Evolutionary conservation across 2,888 invertebrate species (phyloP).

Genomic region (Thelaira solivaga): DNA sequence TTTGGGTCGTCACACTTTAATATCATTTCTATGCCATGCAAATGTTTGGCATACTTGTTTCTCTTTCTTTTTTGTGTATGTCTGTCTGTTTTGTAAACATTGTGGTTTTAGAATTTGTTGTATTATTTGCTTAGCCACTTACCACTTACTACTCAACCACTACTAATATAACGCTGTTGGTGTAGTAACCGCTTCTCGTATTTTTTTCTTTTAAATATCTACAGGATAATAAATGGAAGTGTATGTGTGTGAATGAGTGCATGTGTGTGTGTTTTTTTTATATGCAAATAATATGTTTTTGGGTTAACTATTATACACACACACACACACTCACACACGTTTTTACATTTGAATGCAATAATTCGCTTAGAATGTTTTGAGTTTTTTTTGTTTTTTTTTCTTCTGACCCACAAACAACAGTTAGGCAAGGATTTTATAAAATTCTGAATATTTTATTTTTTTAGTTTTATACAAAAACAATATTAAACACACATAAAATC

Average conservation of each 20-base stretch:
- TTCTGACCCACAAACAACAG: conserved; percentile 32
- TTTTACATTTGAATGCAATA: neutral
- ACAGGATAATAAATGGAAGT: conserved; percentile 4
- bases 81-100: neutral
- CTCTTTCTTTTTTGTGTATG: neutral
- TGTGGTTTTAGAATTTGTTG: conserved; percentile 24
- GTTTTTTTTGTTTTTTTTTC: neutral
- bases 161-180: conserved; percentile 5
- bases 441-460: conserved; percentile 6
- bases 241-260: neutral
- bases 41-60: neutral
- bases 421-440: neutral
- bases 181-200: neutral
- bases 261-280: neutral
- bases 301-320: conserved; percentile 26
- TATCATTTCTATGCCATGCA: neutral
- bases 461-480: neutral
- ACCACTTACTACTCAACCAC: no score
- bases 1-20: no score
- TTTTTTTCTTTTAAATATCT: neutral
- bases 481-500: neutral
- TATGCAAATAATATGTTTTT: conserved; percentile 45
- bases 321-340: neutral
- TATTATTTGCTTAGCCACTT: conserved; percentile 23
- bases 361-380: neutral